Evolutionary conservation across 2,113 vertebrate species (phyloP).

Genomic region (Salvelinus sp.): DNA sequence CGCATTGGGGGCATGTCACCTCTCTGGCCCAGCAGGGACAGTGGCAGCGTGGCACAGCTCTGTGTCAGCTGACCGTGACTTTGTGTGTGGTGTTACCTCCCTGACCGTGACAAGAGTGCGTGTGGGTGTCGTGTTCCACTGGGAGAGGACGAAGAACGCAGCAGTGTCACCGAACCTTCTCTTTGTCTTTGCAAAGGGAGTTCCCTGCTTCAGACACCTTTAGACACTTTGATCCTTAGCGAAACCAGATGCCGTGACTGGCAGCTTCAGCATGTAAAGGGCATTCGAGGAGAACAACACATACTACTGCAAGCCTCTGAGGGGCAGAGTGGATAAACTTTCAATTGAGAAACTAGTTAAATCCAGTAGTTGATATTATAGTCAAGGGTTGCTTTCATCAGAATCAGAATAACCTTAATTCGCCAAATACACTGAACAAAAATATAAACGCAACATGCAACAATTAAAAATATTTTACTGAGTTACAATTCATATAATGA

Average conservation of each 20-base stretch:
- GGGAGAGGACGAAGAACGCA: background rate
- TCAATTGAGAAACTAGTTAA: slow-evolving; percentile 11
- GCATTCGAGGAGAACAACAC: slow-evolving; percentile 1
- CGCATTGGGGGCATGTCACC: slow-evolving; percentile 1
- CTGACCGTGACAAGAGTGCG: background rate
- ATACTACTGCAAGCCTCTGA: background rate
- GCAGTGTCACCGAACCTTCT: too few species aligned
- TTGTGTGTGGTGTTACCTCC: slow-evolving; percentile 2
- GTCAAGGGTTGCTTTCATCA: slow-evolving; percentile 53
- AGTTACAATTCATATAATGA: too few species aligned
- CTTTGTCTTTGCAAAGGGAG: background rate
- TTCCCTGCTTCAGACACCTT: background rate
- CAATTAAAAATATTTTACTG: too few species aligned
- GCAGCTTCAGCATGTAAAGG: slow-evolving; percentile 7
- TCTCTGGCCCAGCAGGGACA: slow-evolving; percentile 15
- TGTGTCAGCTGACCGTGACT: slow-evolving; percentile 12
- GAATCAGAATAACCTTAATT: too few species aligned
- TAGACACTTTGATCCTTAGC: background rate
- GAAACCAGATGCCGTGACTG: slow-evolving; percentile 10
- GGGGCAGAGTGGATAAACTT: slow-evolving; percentile 29
- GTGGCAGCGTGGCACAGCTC: slow-evolving; percentile 33
- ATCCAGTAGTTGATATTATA: background rate
- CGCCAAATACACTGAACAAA: too few species aligned
- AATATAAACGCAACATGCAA: too few species aligned
- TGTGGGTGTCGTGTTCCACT: background rate